Evolutionary conservation across 2,113 vertebrate genomes (phyloP).

Genomic region (Peucedramus taeniatus): DNA sequence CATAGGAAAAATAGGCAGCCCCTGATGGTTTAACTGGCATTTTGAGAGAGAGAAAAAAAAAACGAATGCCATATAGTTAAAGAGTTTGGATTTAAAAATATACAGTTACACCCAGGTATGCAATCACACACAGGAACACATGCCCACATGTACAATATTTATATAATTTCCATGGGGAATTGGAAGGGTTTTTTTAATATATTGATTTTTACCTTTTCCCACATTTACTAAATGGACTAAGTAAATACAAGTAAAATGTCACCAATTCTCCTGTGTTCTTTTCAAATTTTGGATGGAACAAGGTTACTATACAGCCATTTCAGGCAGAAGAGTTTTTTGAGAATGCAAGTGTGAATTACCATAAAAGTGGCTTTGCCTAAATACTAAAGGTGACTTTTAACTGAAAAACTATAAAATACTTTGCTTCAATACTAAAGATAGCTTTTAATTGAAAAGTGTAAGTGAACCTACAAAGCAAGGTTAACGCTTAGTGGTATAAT

Average conservation of each 20-base stretch:
- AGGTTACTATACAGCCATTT: background rate
- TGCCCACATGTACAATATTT: background rate
- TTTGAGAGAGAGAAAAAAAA: background rate
- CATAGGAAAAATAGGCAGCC: background rate
- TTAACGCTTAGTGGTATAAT: conserved; percentile 55
- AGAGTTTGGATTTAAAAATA: background rate
- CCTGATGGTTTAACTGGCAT: background rate
- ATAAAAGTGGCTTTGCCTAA: conserved; percentile 27
- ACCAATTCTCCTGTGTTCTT: background rate
- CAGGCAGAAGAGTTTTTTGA: background rate
- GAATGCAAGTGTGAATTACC: background rate
- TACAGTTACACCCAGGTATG: background rate
- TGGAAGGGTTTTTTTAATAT: background rate
- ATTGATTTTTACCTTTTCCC: background rate
- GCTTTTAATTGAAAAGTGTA: conserved; percentile 61
- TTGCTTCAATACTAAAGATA: conserved; percentile 31
- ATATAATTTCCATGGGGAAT: background rate
- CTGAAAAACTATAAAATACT: conserved; percentile 45
- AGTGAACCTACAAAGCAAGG: conserved; percentile 62
- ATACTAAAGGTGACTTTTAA: conserved; percentile 58
- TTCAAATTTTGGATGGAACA: background rate
- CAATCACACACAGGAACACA: background rate
- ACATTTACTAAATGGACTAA: background rate
- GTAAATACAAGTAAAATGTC: background rate
- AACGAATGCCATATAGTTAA: background rate